phyloP scores from a whole-genome alignment of 2,888 invertebrate genomes.

The Eulithis testata region DNA sequence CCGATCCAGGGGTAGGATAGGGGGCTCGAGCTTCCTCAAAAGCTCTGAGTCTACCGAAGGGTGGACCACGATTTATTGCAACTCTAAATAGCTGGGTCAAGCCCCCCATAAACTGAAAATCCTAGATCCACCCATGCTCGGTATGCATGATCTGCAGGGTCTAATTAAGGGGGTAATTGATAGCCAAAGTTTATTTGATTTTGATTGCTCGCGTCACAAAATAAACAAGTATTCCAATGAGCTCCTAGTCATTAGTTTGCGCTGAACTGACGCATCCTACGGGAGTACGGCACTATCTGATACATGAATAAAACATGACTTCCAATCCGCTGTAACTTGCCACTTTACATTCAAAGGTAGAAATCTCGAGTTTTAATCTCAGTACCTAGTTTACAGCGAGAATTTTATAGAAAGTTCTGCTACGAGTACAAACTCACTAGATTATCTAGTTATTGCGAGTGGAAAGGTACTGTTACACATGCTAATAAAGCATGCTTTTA shows the following conservation, averaged over 20 bases:
- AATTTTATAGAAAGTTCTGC: neutral
- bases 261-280: conserved; percentile 16
- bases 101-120: too few species aligned
- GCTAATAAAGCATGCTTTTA: too few species aligned
- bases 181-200: neutral
- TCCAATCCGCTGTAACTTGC: conserved; percentile 19
- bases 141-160: neutral
- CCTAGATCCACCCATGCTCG: too few species aligned
- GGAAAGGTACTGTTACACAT: too few species aligned
- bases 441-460: neutral
- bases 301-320: conserved; percentile 36
- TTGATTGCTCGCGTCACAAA: conserved; percentile 3
- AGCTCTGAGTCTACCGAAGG: too few species aligned
- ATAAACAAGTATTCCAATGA: conserved; percentile 13
- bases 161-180: neutral
- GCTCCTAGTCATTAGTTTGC: conserved; percentile 28
- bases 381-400: neutral
- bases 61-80: too few species aligned
- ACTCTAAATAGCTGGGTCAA: too few species aligned
- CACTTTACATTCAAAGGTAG: conserved; percentile 25
- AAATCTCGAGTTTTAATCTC: conserved; percentile 13
- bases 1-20: too few species aligned
- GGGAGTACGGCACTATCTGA: conserved; percentile 25
- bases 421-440: neutral
- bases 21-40: too few species aligned